Percentiles rank a stretch among this genome's conserved stretches.
Evolutionary conservation across 2,888 invertebrate genomes (phyloP).

Genomic region (Marronus borbonicus): DNA sequence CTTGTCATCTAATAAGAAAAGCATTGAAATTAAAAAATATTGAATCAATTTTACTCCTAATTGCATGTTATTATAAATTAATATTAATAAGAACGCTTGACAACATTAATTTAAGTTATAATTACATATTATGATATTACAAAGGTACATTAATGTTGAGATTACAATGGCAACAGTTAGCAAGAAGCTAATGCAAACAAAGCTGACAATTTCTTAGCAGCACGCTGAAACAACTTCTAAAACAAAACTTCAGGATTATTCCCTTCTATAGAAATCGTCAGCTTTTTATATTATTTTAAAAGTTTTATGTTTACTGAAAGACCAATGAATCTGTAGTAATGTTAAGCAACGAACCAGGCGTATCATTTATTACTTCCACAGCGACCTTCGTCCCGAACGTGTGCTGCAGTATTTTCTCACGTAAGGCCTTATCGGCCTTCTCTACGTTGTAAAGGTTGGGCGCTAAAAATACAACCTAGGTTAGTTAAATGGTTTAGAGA

Average conservation of each 20-base stretch:
- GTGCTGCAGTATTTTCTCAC: constrained; percentile 76
- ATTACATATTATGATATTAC: constrained; percentile 1
- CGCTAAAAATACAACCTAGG: constrained; percentile 70
- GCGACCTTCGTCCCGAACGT: constrained; percentile 80
- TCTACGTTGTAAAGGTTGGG: constrained; percentile 87
- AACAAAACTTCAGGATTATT: too few relatives aligned
- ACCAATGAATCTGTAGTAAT: not conserved
- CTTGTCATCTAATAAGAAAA: too few relatives aligned
- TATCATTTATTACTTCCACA: constrained; percentile 74
- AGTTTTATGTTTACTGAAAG: too few relatives aligned
- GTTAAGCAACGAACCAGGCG: constrained; percentile 73
- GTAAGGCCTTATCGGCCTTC: constrained; percentile 72
- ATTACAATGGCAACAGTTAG: not conserved
- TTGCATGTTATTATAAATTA: too few relatives aligned
- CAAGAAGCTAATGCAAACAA: constrained; percentile 4
- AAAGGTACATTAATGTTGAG: not conserved
- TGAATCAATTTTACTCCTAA: too few relatives aligned
- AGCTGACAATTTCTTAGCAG: constrained; percentile 11
- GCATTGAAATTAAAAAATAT: too few relatives aligned
- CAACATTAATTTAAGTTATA: not conserved
- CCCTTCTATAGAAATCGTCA: not conserved
- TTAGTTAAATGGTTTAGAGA: not conserved
- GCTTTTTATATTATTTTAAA: not conserved
- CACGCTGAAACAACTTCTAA: too few relatives aligned
- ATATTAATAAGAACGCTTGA: constrained; percentile 1